phyloP scores from a whole-genome alignment of 2,888 invertebrate genomes.

The Aporophyla nigra region DNA sequence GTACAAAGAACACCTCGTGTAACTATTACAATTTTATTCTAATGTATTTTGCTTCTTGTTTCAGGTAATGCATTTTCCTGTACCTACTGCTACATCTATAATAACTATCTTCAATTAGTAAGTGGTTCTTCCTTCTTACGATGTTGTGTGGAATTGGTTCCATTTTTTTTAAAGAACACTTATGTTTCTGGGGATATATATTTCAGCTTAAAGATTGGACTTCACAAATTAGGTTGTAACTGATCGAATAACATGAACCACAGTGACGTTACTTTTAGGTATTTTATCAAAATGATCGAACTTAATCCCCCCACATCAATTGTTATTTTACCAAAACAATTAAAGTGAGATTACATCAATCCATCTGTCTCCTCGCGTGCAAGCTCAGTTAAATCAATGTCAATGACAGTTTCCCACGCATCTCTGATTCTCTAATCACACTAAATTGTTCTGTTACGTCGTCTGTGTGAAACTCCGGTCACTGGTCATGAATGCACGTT shows the following conservation, averaged over 20 bases:
- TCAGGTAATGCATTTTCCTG: conserved; percentile 43
- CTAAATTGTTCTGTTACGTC: conserved; percentile 56
- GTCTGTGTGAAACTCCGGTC: conserved; percentile 55
- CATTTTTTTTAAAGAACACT: not conserved
- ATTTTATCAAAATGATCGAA: not conserved
- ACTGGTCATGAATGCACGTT: conserved; percentile 40
- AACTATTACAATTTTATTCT: not conserved
- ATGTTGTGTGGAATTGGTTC: not conserved
- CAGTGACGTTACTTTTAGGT: not conserved
- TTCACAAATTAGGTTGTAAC: not conserved
- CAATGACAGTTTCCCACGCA: conserved; percentile 65
- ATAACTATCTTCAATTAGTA: conserved; percentile 1
- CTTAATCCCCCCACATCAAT: not conserved
- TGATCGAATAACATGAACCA: not conserved
- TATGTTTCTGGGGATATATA: not conserved
- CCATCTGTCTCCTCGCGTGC: conserved; percentile 52
- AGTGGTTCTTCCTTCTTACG: not conserved
- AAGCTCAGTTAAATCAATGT: conserved; percentile 57
- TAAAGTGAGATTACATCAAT: conserved; percentile 51
- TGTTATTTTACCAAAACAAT: conserved; percentile 38
- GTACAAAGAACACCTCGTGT: not conserved
- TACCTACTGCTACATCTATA: not conserved
- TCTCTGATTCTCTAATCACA: conserved; percentile 50
- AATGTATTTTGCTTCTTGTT: conserved; percentile 26
- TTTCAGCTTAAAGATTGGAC: too few relatives aligned